A percentile compares a stretch with the other conserved stretches of the same genome.
Conservation (phyloP, 2,797 vertebrate genomes). For the Silurus lanzhouensis region DNA sequence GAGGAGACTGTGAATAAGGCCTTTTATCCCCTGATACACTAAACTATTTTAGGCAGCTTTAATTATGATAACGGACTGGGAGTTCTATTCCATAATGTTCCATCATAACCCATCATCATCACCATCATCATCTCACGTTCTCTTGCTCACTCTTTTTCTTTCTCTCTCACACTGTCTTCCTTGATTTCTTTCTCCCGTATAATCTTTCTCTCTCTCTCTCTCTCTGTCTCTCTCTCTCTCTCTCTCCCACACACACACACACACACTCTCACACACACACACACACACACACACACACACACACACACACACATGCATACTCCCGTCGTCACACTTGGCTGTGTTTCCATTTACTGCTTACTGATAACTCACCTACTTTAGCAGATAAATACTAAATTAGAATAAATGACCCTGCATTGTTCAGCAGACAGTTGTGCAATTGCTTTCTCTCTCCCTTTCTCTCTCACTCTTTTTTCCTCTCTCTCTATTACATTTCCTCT, state of each 20-base stretch:
- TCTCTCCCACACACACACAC: neutral
- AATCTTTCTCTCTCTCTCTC: neutral
- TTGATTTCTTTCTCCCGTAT: conserved; percentile 14
- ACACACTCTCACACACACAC: no score
- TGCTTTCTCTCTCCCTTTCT: conserved; percentile 4
- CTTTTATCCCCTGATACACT: conserved; percentile 20
- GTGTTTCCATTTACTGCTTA: conserved; percentile 49
- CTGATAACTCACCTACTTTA: conserved; percentile 45
- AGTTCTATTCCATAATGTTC: conserved; percentile 28
- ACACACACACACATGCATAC: conserved; percentile 16
- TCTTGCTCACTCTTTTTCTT: conserved; percentile 27
- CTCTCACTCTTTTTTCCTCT: conserved; percentile 14
- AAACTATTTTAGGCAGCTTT: conserved; percentile 32
- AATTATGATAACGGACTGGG: conserved; percentile 38
- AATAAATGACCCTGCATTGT: conserved; percentile 53
- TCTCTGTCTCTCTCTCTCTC: no score
- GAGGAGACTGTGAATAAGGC: conserved; percentile 9
- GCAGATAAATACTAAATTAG: conserved; percentile 48
- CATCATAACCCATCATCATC: conserved; percentile 30
- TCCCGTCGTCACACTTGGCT: conserved; percentile 41
- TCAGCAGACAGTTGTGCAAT: conserved; percentile 29
- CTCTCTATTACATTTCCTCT: neutral
- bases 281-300: no score
- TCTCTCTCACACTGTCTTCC: conserved; percentile 6
- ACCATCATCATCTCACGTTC: conserved; percentile 16